A percentile compares a stretch with the other conserved stretches of the same genome.
Evolutionary conservation across 2,797 vertebrate genomes (phyloP).

Genomic region (Alosa sapidissima): DNA sequence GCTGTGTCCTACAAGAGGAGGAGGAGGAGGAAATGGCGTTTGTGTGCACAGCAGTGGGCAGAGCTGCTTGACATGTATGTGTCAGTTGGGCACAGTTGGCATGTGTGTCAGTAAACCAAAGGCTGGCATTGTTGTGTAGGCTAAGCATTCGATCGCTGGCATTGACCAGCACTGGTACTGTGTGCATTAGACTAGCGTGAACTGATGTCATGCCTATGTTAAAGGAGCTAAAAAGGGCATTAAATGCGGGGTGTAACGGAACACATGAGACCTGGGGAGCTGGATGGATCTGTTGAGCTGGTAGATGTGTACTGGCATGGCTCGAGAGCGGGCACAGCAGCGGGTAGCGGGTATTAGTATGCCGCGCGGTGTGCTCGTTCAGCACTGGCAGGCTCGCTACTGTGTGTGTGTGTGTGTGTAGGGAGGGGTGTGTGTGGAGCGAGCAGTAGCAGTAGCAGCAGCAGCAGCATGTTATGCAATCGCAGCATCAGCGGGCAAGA

Average conservation of each 20-base stretch:
- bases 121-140: neutral
- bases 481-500: neutral
- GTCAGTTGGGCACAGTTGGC: neutral
- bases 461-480: conserved; percentile 25
- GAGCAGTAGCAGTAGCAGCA: neutral
- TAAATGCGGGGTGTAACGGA: neutral
- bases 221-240: neutral
- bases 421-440: conserved; percentile 13
- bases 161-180: neutral
- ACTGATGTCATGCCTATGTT: neutral
- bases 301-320: neutral
- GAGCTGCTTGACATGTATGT: neutral
- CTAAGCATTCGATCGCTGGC: neutral
- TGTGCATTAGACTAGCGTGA: neutral
- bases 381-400: neutral
- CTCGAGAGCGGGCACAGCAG: neutral
- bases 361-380: neutral
- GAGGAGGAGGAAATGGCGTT: neutral
- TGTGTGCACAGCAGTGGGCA: neutral
- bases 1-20: neutral
- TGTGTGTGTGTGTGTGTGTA: neutral
- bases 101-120: conserved; percentile 15
- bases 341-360: conserved; percentile 4
- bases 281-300: neutral
- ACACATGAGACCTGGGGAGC: neutral